Evolutionary conservation across 2,888 invertebrate genomes (phyloP).

Genomic region (Hydriomena furcata): DNA sequence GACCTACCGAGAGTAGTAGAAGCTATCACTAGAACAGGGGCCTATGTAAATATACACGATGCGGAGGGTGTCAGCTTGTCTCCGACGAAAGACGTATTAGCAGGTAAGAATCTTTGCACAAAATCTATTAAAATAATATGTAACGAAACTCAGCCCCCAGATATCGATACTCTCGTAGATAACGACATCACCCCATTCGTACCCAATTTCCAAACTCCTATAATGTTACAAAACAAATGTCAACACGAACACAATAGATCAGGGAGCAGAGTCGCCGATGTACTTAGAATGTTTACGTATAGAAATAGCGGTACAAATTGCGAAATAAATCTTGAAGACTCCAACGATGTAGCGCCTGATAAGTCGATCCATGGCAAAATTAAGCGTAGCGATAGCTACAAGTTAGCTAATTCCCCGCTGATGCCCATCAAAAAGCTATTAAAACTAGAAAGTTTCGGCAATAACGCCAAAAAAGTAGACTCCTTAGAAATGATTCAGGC

Average conservation of each 20-base stretch:
- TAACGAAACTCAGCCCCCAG: conserved; percentile 46
- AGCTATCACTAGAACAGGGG: conserved; percentile 82
- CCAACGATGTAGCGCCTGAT: conserved; percentile 44
- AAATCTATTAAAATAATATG: conserved; percentile 52
- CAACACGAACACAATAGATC: conserved; percentile 55
- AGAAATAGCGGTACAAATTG: conserved; percentile 55
- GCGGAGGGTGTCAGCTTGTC: conserved; percentile 83
- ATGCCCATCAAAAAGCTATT: conserved; percentile 86
- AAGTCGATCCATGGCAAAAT: conserved; percentile 78
- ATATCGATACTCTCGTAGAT: conserved; percentile 48
- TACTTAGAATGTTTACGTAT: conserved; percentile 75
- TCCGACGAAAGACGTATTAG: conserved; percentile 85
- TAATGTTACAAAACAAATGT: conserved; percentile 68
- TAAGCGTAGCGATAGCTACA: conserved; percentile 93
- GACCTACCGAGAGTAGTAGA: conserved; percentile 73
- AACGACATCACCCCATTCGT: conserved; percentile 71
- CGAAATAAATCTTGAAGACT: conserved; percentile 40
- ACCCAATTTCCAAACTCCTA: conserved; percentile 76
- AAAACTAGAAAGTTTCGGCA: conserved; percentile 76
- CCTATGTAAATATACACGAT: conserved; percentile 89
- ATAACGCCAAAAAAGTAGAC: conserved; percentile 71
- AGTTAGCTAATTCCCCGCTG: conserved; percentile 89
- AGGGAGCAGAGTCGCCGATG: conserved; percentile 70
- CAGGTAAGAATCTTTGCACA: conserved; percentile 85
- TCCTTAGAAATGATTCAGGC: conserved; percentile 84